Percentiles rank a stretch among this genome's conserved stretches.
These are phyloP conservation scores for Procapra przewalskii DNA, from an alignment of 2,113 vertebrate species.

Conservation along the genomic window DNA sequence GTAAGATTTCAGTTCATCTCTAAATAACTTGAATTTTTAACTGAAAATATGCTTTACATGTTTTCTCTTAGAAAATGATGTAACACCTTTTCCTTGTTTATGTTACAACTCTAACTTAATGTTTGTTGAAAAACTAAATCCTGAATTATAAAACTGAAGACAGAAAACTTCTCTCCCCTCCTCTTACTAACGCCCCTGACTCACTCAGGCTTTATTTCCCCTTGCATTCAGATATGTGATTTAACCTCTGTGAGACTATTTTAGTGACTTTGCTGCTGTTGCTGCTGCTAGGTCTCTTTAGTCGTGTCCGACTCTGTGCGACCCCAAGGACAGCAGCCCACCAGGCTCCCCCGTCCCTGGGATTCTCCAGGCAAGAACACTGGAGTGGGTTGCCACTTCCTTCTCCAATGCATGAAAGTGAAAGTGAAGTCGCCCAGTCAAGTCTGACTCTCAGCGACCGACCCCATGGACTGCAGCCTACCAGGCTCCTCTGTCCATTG, in stretches of 20 bases:
- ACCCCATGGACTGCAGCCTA: no score
- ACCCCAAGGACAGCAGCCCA: no score
- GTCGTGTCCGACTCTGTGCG: no score
- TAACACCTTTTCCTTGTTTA: not conserved
- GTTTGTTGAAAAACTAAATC: not conserved
- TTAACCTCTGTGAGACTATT: not conserved
- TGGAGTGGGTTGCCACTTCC: no score
- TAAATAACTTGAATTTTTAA: not conserved
- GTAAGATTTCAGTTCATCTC: slow-evolving; percentile 79
- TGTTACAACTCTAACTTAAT: not conserved
- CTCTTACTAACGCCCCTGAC: not conserved
- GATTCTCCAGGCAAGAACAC: no score
- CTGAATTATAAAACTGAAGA: not conserved
- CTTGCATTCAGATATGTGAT: not conserved
- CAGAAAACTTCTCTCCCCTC: not conserved
- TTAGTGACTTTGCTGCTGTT: not conserved
- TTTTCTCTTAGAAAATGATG: not conserved
- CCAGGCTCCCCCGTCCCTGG: no score
- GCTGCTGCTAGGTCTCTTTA: no score
- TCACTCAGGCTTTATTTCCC: not conserved
- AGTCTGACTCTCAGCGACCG: no score
- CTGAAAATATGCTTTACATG: not conserved
- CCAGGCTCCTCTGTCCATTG: no score
- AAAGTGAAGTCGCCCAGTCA: no score
- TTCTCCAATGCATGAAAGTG: no score